A percentile compares a stretch with the other conserved stretches of the same genome.
These are phyloP conservation scores for Teleopsis dalmanni DNA, from an alignment of 1,140 invertebrate species.

Conservation along the genomic window DNA sequence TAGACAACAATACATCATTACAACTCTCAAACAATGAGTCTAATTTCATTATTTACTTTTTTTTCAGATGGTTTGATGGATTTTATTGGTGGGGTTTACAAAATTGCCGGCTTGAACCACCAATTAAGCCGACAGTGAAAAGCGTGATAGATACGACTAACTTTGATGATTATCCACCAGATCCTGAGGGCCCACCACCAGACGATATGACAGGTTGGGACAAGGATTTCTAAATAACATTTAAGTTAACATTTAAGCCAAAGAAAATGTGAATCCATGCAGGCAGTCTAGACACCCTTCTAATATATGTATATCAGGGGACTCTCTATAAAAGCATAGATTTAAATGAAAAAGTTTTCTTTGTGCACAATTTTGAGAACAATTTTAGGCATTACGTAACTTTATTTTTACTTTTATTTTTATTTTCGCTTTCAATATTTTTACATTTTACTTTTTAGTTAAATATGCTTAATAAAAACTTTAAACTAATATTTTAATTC, in stretches of 20 bases:
- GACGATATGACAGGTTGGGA: constrained; percentile 89
- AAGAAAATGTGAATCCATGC: neutral
- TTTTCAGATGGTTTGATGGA: constrained; percentile 94
- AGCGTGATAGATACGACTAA: constrained; percentile 72
- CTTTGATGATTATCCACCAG: constrained; percentile 86
- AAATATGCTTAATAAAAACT: too few relatives aligned
- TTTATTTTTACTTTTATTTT: too few relatives aligned
- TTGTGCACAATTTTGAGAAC: neutral
- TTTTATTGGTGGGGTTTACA: constrained; percentile 98
- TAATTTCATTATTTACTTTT: neutral
- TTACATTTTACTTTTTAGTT: too few relatives aligned
- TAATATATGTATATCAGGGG: neutral
- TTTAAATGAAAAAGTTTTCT: neutral
- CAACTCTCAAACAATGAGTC: neutral
- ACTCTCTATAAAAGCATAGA: constrained; percentile 5
- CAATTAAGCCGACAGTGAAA: constrained; percentile 81
- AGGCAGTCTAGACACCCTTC: too few relatives aligned
- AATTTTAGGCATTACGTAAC: too few relatives aligned
- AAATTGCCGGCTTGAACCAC: constrained; percentile 80
- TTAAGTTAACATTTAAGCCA: neutral
- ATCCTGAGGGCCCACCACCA: constrained; percentile 72
- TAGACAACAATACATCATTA: neutral
- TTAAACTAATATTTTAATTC: too few relatives aligned
- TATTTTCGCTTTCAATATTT: too few relatives aligned
- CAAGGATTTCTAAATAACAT: constrained; percentile 62